phyloP scores from a whole-genome alignment of 2,797 vertebrate genomes.

The Nannoperca obscura region DNA sequence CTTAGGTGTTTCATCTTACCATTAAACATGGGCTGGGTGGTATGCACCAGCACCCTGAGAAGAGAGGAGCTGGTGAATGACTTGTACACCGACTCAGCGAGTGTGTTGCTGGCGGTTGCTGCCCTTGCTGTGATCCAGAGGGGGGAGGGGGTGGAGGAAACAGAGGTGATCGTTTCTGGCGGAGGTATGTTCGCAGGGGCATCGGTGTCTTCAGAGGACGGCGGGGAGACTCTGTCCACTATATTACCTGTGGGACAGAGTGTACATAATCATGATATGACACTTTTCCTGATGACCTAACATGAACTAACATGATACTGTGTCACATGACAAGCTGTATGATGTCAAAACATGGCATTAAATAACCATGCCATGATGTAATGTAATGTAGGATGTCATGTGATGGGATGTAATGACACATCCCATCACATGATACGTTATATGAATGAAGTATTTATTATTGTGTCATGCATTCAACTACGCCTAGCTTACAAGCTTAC shows the following conservation, averaged over 20 bases:
- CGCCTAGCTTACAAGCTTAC: rapidly evolving
- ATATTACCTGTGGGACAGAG: slow-evolving; percentile 42
- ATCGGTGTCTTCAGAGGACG: slow-evolving; percentile 66
- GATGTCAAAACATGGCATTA: neutral
- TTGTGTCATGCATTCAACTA: neutral
- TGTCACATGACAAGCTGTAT: neutral
- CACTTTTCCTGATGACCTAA: neutral
- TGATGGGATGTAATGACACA: neutral
- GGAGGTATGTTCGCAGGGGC: slow-evolving; percentile 65
- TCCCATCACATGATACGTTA: neutral
- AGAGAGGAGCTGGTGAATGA: slow-evolving; percentile 82
- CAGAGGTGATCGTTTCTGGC: slow-evolving; percentile 75
- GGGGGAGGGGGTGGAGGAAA: slow-evolving; percentile 84
- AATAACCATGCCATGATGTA: neutral
- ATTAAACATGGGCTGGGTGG: slow-evolving; percentile 92
- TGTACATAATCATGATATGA: neutral
- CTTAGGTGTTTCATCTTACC: slow-evolving; percentile 86
- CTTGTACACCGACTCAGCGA: slow-evolving; percentile 73
- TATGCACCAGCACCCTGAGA: slow-evolving; percentile 87
- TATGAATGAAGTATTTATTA: neutral
- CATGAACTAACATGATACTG: neutral
- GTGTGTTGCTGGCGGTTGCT: slow-evolving; percentile 77
- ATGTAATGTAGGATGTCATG: neutral
- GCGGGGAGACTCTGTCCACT: slow-evolving; percentile 47
- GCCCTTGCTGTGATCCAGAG: slow-evolving; percentile 83